Percentiles rank a stretch among this genome's conserved stretches.
Evolutionary conservation across 2,113 vertebrate species (phyloP).

Genomic region (Eleginops maclovinus): DNA sequence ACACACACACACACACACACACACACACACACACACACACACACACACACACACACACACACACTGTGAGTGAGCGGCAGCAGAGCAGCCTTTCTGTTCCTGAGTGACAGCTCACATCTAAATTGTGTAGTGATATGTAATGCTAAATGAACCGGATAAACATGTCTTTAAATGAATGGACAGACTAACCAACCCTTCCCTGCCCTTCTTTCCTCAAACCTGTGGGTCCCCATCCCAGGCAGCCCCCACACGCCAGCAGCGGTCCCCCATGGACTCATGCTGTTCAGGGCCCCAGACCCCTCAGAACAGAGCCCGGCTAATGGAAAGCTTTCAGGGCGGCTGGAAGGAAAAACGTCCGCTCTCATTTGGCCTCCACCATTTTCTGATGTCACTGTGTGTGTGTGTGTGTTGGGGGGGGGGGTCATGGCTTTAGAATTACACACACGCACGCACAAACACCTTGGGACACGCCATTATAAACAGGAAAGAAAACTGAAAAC

Average conservation of each 20-base stretch:
- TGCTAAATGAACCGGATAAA: constrained; percentile 86
- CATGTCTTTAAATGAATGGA: constrained; percentile 82
- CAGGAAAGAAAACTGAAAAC: constrained; percentile 53
- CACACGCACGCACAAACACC: constrained; percentile 42
- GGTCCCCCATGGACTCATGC: constrained; percentile 69
- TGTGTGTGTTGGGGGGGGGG: constrained; percentile 33
- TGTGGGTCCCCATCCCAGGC: constrained; percentile 27
- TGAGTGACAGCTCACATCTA: constrained; percentile 74
- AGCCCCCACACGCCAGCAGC: neutral
- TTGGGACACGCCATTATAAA: constrained; percentile 63
- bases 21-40: neutral
- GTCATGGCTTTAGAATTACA: constrained; percentile 27
- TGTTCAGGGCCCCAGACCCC: constrained; percentile 86
- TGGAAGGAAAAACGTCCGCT: constrained; percentile 86
- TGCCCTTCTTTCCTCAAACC: constrained; percentile 48
- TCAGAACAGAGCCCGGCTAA: constrained; percentile 86
- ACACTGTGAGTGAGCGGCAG: neutral
- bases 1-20: neutral
- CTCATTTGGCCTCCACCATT: constrained; percentile 88
- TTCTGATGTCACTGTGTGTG: constrained; percentile 79
- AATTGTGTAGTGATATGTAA: constrained; percentile 80
- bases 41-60: constrained; percentile 5
- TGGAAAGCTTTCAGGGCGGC: constrained; percentile 97
- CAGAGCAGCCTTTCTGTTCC: constrained; percentile 40
- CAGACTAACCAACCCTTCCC: constrained; percentile 33